A percentile compares a stretch with the other conserved stretches of the same genome.
Conservation (phyloP, 2,797 vertebrate genomes). For the Pagetopsis macropterus region DNA sequence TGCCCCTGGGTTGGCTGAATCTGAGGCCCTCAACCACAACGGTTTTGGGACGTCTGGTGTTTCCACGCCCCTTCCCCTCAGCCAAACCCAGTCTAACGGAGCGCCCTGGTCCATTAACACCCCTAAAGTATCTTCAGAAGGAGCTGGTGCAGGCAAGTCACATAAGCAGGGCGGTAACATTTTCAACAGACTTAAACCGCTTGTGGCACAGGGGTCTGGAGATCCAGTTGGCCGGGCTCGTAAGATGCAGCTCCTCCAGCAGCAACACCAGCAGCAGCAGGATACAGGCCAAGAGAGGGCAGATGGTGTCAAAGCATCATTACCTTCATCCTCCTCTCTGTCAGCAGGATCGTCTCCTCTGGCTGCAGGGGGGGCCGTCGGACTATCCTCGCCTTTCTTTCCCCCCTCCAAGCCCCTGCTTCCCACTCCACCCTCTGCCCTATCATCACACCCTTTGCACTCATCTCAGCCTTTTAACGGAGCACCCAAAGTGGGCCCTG, state of each 20-base stretch:
- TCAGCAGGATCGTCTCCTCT: conserved; percentile 68
- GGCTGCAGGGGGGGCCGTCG: conserved; percentile 68
- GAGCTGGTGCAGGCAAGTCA: conserved; percentile 67
- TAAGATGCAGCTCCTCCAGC: conserved; percentile 86
- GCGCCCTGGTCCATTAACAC: conserved; percentile 81
- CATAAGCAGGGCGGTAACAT: conserved; percentile 83
- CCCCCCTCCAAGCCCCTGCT: conserved; percentile 80
- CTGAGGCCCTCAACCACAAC: conserved; percentile 81
- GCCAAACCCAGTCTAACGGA: conserved; percentile 83
- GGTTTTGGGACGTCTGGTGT: conserved; percentile 81
- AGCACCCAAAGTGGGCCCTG: conserved; percentile 69
- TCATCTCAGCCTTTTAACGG: conserved; percentile 84
- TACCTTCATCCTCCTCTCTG: conserved; percentile 70
- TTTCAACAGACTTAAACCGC: conserved; percentile 86
- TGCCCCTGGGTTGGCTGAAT: conserved; percentile 73
- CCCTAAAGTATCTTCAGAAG: conserved; percentile 79
- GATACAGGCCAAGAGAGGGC: conserved; percentile 75
- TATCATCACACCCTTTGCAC: conserved; percentile 76
- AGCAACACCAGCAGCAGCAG: conserved; percentile 84
- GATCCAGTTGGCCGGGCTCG: conserved; percentile 83
- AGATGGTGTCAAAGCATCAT: conserved; percentile 75
- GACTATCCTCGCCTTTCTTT: conserved; percentile 80
- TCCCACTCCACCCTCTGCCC: conserved; percentile 71
- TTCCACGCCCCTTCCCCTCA: conserved; percentile 73
- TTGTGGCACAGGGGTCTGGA: conserved; percentile 83